Percentiles rank a stretch among this genome's conserved stretches.
phyloP scores from a whole-genome alignment of 2,113 vertebrate species.

The Indri indri region DNA sequence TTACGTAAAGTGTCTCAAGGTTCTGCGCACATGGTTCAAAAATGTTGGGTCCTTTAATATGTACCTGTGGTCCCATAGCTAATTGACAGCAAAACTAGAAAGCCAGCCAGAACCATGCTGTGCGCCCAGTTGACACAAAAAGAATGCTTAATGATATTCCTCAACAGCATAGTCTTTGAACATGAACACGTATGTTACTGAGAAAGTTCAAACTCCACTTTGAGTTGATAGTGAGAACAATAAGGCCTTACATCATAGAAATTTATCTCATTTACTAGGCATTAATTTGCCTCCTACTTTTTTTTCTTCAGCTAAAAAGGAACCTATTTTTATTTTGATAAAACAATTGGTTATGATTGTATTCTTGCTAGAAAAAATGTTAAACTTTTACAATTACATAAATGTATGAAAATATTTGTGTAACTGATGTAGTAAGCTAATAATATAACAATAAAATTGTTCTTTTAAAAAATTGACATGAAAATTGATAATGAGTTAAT shows the following conservation, averaged over 20 bases:
- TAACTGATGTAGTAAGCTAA: background rate
- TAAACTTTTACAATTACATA: background rate
- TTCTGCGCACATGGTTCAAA: background rate
- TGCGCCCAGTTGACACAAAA: background rate
- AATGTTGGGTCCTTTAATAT: background rate
- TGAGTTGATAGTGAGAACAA: background rate
- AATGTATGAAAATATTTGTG: background rate
- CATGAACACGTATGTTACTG: background rate
- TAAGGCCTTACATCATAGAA: background rate
- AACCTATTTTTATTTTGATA: background rate
- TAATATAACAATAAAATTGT: background rate
- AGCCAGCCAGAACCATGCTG: background rate
- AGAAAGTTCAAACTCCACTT: background rate
- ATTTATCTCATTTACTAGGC: background rate
- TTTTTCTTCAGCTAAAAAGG: conserved; percentile 20
- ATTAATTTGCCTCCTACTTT: background rate
- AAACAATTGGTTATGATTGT: background rate
- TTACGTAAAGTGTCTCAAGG: background rate
- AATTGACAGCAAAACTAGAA: background rate
- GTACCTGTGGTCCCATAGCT: background rate
- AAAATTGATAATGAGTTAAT: background rate
- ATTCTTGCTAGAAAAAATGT: background rate
- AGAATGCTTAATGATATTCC: background rate
- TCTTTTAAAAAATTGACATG: background rate
- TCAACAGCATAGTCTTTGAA: background rate